phyloP scores from a whole-genome alignment of 2,113 vertebrate species.

The Petrocephalus microphthalmus region DNA sequence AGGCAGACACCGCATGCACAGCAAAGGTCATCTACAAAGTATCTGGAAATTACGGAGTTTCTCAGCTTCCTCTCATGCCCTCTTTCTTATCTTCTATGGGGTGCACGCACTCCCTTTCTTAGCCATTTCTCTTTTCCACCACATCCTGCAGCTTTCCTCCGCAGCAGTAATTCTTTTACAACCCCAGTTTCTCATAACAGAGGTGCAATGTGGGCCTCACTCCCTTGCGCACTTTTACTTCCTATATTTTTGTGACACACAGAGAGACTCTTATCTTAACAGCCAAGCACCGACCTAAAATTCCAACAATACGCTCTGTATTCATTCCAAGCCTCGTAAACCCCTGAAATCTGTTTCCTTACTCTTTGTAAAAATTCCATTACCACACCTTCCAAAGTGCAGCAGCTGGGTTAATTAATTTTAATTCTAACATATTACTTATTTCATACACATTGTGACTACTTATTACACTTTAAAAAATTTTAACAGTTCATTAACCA shows the following conservation, averaged over 20 bases:
- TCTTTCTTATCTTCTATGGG: not conserved
- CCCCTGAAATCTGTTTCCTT: not conserved
- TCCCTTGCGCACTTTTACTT: not conserved
- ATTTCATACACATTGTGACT: not conserved
- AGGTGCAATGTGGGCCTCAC: not conserved
- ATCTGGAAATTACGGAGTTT: not conserved
- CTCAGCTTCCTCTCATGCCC: not conserved
- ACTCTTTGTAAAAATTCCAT: not conserved
- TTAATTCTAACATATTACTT: not conserved
- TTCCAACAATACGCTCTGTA: not conserved
- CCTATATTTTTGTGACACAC: not conserved
- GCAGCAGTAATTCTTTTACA: not conserved
- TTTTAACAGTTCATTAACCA: not conserved
- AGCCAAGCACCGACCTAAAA: not conserved
- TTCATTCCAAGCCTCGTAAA: not conserved
- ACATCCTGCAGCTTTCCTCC: not conserved
- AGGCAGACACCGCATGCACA: not conserved
- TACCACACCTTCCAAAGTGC: not conserved
- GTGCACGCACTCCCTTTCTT: not conserved
- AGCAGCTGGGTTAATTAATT: not conserved
- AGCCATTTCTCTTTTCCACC: not conserved
- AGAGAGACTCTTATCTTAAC: not conserved
- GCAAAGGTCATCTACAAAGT: not conserved
- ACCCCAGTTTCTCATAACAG: not conserved
- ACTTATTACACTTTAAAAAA: not conserved